A percentile compares a stretch with the other conserved stretches of the same genome.
phyloP scores from a whole-genome alignment of 2,888 invertebrate species.

The Brenthis daphne region DNA sequence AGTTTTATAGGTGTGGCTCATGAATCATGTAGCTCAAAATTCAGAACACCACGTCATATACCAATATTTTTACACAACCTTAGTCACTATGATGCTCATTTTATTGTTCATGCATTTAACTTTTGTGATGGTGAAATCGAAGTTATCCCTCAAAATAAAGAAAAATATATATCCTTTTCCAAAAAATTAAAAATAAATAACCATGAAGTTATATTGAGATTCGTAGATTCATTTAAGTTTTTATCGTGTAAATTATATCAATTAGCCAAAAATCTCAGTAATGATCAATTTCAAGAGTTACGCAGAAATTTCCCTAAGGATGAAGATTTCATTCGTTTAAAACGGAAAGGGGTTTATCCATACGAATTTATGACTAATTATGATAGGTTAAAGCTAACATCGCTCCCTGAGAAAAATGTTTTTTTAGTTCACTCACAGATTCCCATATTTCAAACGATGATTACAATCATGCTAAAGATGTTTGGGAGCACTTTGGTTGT shows the following conservation, averaged over 20 bases:
- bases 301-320: not conserved
- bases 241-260: not conserved
- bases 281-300: not conserved
- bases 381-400: not conserved
- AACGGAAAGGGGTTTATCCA: not conserved
- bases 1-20: slow-evolving; percentile 4
- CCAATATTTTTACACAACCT: slow-evolving; percentile 41
- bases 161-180: slow-evolving; percentile 44
- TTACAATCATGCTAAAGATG: not conserved
- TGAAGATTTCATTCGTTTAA: not conserved
- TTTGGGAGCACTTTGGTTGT: slow-evolving; percentile 23
- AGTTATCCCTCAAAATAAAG: slow-evolving; percentile 34
- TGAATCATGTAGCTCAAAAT: slow-evolving; percentile 7
- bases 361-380: not conserved
- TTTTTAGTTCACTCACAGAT: not conserved
- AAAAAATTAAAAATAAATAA: slow-evolving; percentile 38
- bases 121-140: slow-evolving; percentile 32
- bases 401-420: not conserved
- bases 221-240: not conserved
- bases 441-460: not conserved
- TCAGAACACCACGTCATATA: slow-evolving; percentile 1
- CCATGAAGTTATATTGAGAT: not conserved
- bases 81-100: slow-evolving; percentile 35
- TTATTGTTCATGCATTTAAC: slow-evolving; percentile 35
- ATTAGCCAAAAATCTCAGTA: not conserved